Evolutionary conservation across 2,888 invertebrate species (phyloP).

Genomic region (Andrena flavipes): DNA sequence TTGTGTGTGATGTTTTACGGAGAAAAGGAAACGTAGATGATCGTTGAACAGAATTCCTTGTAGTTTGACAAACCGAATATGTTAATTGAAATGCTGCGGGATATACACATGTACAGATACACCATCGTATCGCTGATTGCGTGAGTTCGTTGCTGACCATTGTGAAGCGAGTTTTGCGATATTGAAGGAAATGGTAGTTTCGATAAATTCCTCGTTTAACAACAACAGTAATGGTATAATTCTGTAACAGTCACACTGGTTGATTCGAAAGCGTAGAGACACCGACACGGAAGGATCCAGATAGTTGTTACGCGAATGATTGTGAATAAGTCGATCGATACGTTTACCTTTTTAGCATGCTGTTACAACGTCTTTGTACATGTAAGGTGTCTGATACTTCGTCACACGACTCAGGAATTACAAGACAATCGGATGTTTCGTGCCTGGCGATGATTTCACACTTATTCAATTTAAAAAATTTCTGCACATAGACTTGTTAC

Average conservation of each 20-base stretch:
- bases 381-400: background rate
- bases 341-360: constrained; percentile 37
- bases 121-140: background rate
- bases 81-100: constrained; percentile 10
- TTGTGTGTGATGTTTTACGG: background rate
- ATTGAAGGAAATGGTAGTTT: background rate
- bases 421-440: constrained; percentile 16
- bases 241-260: background rate
- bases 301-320: constrained; percentile 15
- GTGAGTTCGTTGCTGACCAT: constrained; percentile 17
- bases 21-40: constrained; percentile 12
- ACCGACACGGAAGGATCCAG: background rate
- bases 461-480: too few species aligned
- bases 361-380: constrained; percentile 1
- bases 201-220: background rate
- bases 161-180: constrained; percentile 19
- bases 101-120: constrained; percentile 31
- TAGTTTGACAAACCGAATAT: background rate
- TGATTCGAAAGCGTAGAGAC: background rate
- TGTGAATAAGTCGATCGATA: constrained; percentile 1
- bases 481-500: too few species aligned
- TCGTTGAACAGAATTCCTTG: constrained; percentile 7
- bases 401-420: background rate
- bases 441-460: too few species aligned
- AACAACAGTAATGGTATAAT: background rate